A percentile compares a stretch with the other conserved stretches of the same genome.
Evolutionary conservation across 2,888 invertebrate species (phyloP).

Genomic region (Synergus itoensis): DNA sequence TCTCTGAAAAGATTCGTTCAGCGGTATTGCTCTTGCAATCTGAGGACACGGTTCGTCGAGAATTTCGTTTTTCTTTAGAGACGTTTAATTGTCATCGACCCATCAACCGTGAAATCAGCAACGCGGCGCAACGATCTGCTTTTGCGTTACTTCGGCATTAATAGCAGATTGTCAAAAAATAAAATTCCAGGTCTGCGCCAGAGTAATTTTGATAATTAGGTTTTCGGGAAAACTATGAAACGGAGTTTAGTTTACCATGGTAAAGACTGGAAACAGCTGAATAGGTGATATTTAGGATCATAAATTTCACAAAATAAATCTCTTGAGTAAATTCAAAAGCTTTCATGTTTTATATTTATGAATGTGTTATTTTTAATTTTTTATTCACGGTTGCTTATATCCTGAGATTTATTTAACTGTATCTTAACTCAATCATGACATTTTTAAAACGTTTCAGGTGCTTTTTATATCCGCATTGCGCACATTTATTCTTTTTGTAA

Average conservation of each 20-base stretch:
- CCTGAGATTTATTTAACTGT: too few relatives aligned
- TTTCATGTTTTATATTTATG: too few relatives aligned
- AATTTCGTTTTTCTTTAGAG: constrained; percentile 20
- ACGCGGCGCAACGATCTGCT: neutral
- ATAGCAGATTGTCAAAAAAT: neutral
- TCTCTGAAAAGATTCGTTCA: neutral
- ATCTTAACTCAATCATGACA: too few relatives aligned
- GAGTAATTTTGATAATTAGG: constrained; percentile 24
- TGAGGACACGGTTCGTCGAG: constrained; percentile 7
- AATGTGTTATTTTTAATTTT: too few relatives aligned
- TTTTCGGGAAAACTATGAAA: neutral
- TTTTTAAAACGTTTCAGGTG: too few relatives aligned
- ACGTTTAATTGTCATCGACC: constrained; percentile 36
- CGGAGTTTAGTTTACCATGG: neutral
- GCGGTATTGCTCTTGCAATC: neutral
- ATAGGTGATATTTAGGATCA: too few relatives aligned
- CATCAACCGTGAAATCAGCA: constrained; percentile 26
- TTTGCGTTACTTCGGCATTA: neutral
- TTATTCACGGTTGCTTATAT: too few relatives aligned
- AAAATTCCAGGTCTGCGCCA: constrained; percentile 8
- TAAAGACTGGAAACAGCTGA: too few relatives aligned
- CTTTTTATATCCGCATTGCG: too few relatives aligned
- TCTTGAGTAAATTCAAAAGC: too few relatives aligned
- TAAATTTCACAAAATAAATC: too few relatives aligned
- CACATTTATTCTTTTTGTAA: too few relatives aligned